Conservation (phyloP, 2,888 invertebrate species). For the Chalcis sispes region DNA sequence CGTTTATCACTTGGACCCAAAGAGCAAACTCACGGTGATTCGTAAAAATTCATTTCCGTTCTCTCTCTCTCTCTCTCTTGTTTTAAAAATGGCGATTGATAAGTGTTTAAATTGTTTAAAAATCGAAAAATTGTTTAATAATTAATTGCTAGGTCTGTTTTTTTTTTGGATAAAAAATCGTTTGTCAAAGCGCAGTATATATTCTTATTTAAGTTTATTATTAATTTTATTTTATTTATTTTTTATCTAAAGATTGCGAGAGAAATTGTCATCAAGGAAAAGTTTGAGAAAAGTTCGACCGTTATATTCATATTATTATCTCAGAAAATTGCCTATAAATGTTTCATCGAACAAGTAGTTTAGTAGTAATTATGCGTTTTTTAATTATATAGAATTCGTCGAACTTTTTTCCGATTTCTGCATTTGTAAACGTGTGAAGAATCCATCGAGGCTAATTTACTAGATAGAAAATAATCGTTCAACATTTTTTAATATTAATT, state of each 20-base stretch:
- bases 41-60: constrained; percentile 22
- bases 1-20: constrained; percentile 54
- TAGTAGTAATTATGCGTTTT: constrained; percentile 11
- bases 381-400: constrained; percentile 12
- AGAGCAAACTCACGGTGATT: constrained; percentile 51
- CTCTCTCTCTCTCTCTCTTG: not conserved
- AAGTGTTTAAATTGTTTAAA: constrained; percentile 10
- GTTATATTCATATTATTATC: constrained; percentile 3
- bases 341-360: constrained; percentile 51
- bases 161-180: constrained; percentile 37
- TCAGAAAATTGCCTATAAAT: constrained; percentile 11
- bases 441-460: constrained; percentile 3
- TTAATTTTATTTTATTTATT: too few species aligned
- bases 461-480: constrained; percentile 34
- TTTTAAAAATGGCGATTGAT: constrained; percentile 12
- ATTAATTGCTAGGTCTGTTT: constrained; percentile 16
- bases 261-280: constrained; percentile 37
- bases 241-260: constrained; percentile 46
- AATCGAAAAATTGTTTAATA: constrained; percentile 12
- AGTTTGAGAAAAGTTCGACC: constrained; percentile 43
- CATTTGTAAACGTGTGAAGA: constrained; percentile 17
- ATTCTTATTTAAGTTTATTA: constrained; percentile 6
- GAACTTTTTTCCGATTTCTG: constrained; percentile 45
- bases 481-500: constrained; percentile 38
- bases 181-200: constrained; percentile 21